phyloP scores from a whole-genome alignment of 1,140 invertebrate species.

The Drosophila kepulauana region DNA sequence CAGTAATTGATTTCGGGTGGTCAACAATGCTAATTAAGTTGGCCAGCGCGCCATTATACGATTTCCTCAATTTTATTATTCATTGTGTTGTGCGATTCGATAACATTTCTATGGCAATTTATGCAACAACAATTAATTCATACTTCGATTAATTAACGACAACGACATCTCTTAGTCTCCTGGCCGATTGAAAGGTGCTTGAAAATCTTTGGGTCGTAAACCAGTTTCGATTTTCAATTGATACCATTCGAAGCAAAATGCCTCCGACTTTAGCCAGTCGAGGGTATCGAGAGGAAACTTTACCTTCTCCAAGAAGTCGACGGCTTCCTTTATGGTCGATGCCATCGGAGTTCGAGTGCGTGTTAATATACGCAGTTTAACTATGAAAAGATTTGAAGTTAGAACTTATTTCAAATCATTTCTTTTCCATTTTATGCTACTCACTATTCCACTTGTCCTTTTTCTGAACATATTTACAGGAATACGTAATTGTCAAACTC shows the following conservation, averaged over 20 bases:
- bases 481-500: slow-evolving; percentile 33
- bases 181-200: slow-evolving; percentile 37
- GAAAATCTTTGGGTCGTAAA: slow-evolving; percentile 12
- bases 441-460: slow-evolving; percentile 15
- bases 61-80: slow-evolving; percentile 61
- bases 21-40: slow-evolving; percentile 59
- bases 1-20: slow-evolving; percentile 69
- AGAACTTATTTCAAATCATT: background rate
- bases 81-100: background rate
- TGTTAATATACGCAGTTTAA: slow-evolving; percentile 53
- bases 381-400: background rate
- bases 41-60: slow-evolving; percentile 51
- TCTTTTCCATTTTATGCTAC: slow-evolving; percentile 9
- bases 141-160: slow-evolving; percentile 20
- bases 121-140: slow-evolving; percentile 56
- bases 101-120: slow-evolving; percentile 16
- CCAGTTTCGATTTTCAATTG: slow-evolving; percentile 33
- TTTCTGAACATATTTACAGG: slow-evolving; percentile 7
- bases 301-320: background rate
- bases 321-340: rapidly evolving
- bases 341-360: slow-evolving; percentile 43
- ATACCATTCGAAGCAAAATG: slow-evolving; percentile 69
- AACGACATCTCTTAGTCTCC: slow-evolving; percentile 8
- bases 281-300: slow-evolving; percentile 27
- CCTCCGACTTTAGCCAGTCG: slow-evolving; percentile 17